Base-by-base conservation (phyloP, 1,140 invertebrate species). In the Magallana gigas region DNA sequence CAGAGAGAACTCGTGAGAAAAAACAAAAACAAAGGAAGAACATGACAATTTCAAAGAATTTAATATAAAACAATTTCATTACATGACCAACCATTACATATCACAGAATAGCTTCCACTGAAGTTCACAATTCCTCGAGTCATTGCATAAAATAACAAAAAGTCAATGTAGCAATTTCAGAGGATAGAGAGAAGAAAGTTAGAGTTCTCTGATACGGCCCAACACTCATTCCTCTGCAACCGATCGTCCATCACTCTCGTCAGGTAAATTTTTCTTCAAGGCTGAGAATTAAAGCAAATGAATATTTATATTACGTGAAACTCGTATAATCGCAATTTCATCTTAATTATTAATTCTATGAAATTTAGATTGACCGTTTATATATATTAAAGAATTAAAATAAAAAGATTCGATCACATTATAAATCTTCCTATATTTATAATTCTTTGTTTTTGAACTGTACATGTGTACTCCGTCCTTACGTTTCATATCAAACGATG, bases 401-500 rank as follows among this genome's bases (percentile, higher is more conserved):
- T 23, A 48, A 48, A 48, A 48, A 5, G 5, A 48, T 48, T 48
- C 36, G 36, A 48, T 48, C 36, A 48, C 36, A 48, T 48, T 48
- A 48, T 48, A 48, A 48, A 48, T 48, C 36, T 3, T 5, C 36
- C 36, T 48, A 48, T 48, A 48, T 48, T 48, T 48, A 48, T 48
- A 48, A 48, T 48, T 48, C 5, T 48, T 48, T 5, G 36, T 48
- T 48, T 48, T 48, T 48, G 36, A 48, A 48, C 36, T 48, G 36
- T 48, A 48, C 2, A 48, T 2, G 36, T 48, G 36, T 48, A 2
- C 14, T 64, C 3, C 18, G 62, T 48, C 64, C 57, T 86, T 87
- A 92, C 91, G 90, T 90, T 92, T 92, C 91, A 93, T 93, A 87
- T 93, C 91, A 91, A 93, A 93, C 57, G 88, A 56, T 88, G 88